Conservation (phyloP, 2,113 vertebrate genomes). For the Pteruthius melanotis region DNA sequence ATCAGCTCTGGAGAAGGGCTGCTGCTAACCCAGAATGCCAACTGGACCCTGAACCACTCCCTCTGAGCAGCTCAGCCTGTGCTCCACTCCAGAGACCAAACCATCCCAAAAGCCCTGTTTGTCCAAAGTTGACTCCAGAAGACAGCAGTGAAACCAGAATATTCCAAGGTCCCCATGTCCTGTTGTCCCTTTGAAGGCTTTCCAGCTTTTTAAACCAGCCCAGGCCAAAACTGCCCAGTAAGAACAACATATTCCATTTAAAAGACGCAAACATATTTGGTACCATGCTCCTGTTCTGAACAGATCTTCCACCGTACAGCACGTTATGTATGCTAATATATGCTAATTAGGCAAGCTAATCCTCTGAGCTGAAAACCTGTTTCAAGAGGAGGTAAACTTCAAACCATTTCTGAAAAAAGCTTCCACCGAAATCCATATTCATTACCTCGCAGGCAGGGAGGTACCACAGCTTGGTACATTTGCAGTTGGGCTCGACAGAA, state of each 20-base stretch:
- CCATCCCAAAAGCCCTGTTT: background rate
- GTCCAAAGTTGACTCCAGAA: background rate
- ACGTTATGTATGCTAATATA: background rate
- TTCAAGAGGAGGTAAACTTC: constrained; percentile 36
- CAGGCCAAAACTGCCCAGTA: background rate
- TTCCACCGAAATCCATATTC: background rate
- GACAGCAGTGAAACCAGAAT: background rate
- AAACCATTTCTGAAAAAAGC: background rate
- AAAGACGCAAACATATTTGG: background rate
- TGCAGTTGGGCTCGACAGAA: background rate
- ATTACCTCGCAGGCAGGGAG: background rate
- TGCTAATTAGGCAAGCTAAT: constrained; percentile 1
- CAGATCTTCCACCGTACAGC: background rate
- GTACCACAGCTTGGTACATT: background rate
- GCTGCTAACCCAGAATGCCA: background rate
- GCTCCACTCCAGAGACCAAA: background rate
- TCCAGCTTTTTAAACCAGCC: background rate
- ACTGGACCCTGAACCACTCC: background rate
- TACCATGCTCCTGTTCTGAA: background rate
- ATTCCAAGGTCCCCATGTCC: background rate
- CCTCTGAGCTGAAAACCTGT: constrained; percentile 12
- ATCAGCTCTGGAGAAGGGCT: background rate
- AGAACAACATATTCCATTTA: background rate
- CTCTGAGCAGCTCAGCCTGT: background rate
- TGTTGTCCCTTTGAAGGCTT: background rate